Percentiles rank a stretch among this genome's conserved stretches.
Conservation (phyloP, 2,888 invertebrate species). For the Cordylochernes scorpioides region DNA sequence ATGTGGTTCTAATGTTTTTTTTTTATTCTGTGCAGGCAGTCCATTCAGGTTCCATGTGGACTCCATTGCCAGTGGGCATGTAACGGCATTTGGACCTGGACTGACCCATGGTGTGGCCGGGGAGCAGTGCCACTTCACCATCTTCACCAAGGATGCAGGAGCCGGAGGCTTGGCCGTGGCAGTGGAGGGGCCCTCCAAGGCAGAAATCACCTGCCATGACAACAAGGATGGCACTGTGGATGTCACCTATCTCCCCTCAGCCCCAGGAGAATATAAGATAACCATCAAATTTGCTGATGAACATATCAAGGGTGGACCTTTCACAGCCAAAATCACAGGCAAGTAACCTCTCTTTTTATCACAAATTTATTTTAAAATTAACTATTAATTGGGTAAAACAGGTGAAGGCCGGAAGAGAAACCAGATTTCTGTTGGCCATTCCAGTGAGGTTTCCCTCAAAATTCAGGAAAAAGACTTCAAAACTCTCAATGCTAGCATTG, state of each 20-base stretch:
- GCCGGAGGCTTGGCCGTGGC: constrained; percentile 76
- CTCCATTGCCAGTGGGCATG: constrained; percentile 66
- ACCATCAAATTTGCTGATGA: constrained; percentile 81
- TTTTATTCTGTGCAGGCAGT: constrained; percentile 37
- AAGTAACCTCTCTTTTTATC: constrained; percentile 8
- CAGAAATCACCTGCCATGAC: constrained; percentile 73
- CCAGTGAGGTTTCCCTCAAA: constrained; percentile 82
- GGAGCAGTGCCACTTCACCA: constrained; percentile 79
- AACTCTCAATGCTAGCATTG: constrained; percentile 67
- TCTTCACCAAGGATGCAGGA: constrained; percentile 87
- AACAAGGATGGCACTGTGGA: constrained; percentile 92
- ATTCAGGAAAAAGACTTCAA: constrained; percentile 68
- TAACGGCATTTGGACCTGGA: constrained; percentile 87
- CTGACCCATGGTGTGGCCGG: constrained; percentile 73
- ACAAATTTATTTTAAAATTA: no score
- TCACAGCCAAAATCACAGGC: constrained; percentile 50
- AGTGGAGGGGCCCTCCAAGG: constrained; percentile 86
- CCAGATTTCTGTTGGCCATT: constrained; percentile 86
- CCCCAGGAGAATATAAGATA: constrained; percentile 88
- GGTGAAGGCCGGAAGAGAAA: constrained; percentile 84
- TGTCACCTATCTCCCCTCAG: constrained; percentile 80
- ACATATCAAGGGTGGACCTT: constrained; percentile 85
- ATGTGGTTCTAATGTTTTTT: no score
- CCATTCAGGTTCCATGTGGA: constrained; percentile 95
- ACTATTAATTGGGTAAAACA: no score